These are phyloP conservation scores for Leptinotarsa defecta DNA, from an alignment of 1,140 invertebrate genomes.

Conservation along the genomic window DNA sequence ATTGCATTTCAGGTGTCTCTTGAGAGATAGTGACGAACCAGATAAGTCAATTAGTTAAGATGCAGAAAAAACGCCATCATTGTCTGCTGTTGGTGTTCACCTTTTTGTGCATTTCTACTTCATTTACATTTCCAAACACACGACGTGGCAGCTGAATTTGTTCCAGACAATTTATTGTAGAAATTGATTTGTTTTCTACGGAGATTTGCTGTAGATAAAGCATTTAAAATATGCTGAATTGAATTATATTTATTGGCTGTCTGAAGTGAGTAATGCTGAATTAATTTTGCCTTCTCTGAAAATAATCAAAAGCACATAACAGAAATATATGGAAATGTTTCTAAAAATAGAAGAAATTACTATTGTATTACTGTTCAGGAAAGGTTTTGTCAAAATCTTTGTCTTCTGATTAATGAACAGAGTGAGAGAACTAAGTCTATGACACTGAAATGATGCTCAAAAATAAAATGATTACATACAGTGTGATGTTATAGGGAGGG, in stretches of 20 bases:
- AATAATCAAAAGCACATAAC: background rate
- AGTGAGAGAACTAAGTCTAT: too few species aligned
- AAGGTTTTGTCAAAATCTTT: too few species aligned
- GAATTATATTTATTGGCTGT: slow-evolving; percentile 24
- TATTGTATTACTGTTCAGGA: too few species aligned
- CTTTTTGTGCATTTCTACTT: slow-evolving; percentile 23
- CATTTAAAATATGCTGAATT: slow-evolving; percentile 22
- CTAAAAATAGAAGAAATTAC: too few species aligned
- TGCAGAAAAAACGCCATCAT: slow-evolving; percentile 33
- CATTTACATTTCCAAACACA: slow-evolving; percentile 21
- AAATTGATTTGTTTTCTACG: slow-evolving; percentile 25
- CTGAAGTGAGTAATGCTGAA: background rate
- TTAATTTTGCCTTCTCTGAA: background rate
- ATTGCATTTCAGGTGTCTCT: slow-evolving; percentile 3
- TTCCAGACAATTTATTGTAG: slow-evolving; percentile 22
- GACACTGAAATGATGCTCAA: too few species aligned
- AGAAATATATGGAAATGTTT: background rate
- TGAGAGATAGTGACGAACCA: slow-evolving; percentile 32
- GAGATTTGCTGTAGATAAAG: slow-evolving; percentile 18
- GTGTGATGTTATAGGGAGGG: too few species aligned
- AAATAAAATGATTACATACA: too few species aligned
- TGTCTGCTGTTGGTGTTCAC: slow-evolving; percentile 31
- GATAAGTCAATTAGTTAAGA: slow-evolving; percentile 42
- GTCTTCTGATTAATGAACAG: too few species aligned
- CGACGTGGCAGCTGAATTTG: slow-evolving; percentile 17